Evolutionary conservation across 2,797 vertebrate genomes (phyloP), one percentile per base, ranked within the genome.

Genomic region (Amblyraja radiata): DNA sequence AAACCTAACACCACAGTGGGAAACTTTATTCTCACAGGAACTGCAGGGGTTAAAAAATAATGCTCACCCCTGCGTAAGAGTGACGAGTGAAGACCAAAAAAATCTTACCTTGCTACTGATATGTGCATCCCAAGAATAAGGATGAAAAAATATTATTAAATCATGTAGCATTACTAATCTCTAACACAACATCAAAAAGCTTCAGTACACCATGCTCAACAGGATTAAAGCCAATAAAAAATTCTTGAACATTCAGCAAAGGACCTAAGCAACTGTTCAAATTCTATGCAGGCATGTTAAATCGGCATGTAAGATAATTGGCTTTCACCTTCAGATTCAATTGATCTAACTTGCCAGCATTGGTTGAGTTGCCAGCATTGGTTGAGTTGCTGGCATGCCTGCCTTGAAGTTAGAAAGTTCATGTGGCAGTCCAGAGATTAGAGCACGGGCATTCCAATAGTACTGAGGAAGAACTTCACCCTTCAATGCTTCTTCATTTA

Each of bases 301-400:
- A 65, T 68, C 63, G 36, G 61, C 16, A 16, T 58, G 16, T 21
- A 68, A 90, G 18, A 6, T 65, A 32, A 65, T 88, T 88, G 84
- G 63, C 58, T 90, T 90, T 90, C n/a, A 68, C 14, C 95, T 95
- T 94, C 93, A 94, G 94, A 93, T 94, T 93, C 94, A 93, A 95
- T 39, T 94, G 94, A 94, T 95, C 94, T 95, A 94, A 86, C 39
- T 39, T 39, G 39, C 39, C 39, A 39, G 39, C 39, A 39, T 39
- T 39, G 39, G 39, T 39, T 39, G 39, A 39, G 39, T 39, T 39
- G 39, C 39, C 39, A 39, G 39, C 39, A 39, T 39, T 39, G 39
- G 39, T 39, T 39, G 39, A 39, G 39, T 39, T 39, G 39, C 39
- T 39, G 39, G 39, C 39, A 39, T 39, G 39, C 39, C 39, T 39